Conservation (phyloP, 35 echinoderm and acorn worm species). For the Ophiothrix spiculata region DNA sequence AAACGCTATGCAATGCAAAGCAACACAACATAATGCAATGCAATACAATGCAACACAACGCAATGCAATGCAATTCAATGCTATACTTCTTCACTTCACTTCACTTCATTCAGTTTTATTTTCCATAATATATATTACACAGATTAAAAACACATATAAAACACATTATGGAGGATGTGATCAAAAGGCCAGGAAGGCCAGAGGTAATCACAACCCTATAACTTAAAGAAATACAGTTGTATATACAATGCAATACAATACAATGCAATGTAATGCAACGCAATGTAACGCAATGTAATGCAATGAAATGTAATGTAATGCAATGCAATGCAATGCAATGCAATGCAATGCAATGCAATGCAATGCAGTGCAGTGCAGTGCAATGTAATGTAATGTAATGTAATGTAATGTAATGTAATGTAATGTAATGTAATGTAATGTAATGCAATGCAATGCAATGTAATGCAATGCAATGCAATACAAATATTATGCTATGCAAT, state of each 20-base stretch:
- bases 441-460: neutral
- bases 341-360: neutral
- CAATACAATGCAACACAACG: conserved; percentile 36
- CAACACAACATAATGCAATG: conserved; percentile 12
- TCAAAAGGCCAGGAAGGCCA: neutral
- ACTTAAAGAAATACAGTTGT: neutral
- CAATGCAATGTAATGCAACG: neutral
- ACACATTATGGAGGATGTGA: too few relatives aligned
- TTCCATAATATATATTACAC: neutral
- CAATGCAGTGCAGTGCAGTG: neutral
- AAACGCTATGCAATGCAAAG: neutral
- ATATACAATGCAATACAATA: conserved; percentile 25
- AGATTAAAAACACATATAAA: too few relatives aligned
- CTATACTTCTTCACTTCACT: neutral
- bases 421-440: neutral
- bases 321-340: neutral
- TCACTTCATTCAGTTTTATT: neutral
- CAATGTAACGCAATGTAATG: neutral
- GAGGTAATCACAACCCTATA: neutral
- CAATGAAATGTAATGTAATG: neutral
- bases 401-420: neutral
- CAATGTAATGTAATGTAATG: neutral
- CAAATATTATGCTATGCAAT: neutral
- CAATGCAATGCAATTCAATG: conserved; percentile 24
- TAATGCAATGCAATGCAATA: neutral